A percentile compares a stretch with the other conserved stretches of the same genome.
phyloP scores from a whole-genome alignment of 2,797 vertebrate genomes.

The Notolabrus celidotus region DNA sequence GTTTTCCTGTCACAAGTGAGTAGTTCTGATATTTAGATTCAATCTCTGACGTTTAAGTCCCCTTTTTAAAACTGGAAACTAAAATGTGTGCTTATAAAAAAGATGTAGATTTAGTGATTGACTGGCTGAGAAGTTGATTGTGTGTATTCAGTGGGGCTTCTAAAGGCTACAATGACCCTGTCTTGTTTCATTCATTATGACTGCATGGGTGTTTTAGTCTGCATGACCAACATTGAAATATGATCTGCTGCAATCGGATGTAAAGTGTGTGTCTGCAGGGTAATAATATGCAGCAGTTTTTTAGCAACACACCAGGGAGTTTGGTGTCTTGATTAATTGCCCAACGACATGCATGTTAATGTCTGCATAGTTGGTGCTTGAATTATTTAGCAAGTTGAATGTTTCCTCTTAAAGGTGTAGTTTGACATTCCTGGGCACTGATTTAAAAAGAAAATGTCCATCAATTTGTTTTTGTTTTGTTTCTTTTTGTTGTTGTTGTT shows the following conservation, averaged over 20 bases:
- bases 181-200: constrained; percentile 7
- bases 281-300: background rate
- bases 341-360: constrained; percentile 1
- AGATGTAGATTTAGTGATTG: background rate
- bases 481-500: too few relatives aligned
- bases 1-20: constrained; percentile 74
- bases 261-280: constrained; percentile 5
- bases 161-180: constrained; percentile 4
- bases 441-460: too few relatives aligned
- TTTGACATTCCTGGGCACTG: background rate
- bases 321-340: background rate
- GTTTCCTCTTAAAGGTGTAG: background rate
- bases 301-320: background rate
- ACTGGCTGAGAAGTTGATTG: constrained; percentile 1
- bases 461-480: too few relatives aligned
- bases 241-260: constrained; percentile 15
- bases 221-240: constrained; percentile 16
- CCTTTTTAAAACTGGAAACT: background rate
- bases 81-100: background rate
- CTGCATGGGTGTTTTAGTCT: constrained; percentile 9
- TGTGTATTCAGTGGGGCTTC: constrained; percentile 1
- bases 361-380: background rate
- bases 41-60: background rate
- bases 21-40: constrained; percentile 26
- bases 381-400: background rate